Base-by-base conservation (phyloP, 1,140 invertebrate species). In the Acromyrmex heyeri region DNA sequence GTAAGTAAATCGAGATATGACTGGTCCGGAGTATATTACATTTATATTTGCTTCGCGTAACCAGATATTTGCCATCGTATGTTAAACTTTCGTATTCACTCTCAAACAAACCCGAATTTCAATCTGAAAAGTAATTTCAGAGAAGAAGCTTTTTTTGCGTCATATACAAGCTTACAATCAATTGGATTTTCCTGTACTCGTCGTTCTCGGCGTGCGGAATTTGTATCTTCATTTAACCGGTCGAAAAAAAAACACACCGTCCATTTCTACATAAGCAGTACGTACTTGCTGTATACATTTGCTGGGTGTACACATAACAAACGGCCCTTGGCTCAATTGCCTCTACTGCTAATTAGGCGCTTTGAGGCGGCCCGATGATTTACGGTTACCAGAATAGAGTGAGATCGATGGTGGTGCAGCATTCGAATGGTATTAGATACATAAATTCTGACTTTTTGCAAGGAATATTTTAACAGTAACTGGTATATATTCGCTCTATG, bases 81-180 rank as follows among this genome's bases (percentile, higher is more conserved):
- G 53, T 83, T 73, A 83, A 62, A 83, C 27, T 75, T 83, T 61
- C 38, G 55, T 83, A 50, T 48, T 73, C 69, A 38, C 14, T 73
- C 38, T 30, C 24, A 53, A 48, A 75, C 69, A 73, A 75, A 75
- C 14, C 38, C 27, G 38, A 62, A 75, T 83, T 83, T 83, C 70
- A 83, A 83, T 83, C 79, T 73, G 12, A 24, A 75, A 83, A 83
- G 79, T 83, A 83, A 83, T 83, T 83, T 62, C 69, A 70, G n/a
- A 55, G 14, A 73, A 73, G 69, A 16, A 67, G 27, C 14, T 44
- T 82, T 75, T 72, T 61, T 48, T 57, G 48, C 79, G 69, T 50
- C 79, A 83, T 70, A 50, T 44, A 48, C 65, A 73, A 62, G 69
- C 78, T 59, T 75, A 83, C 38, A 73, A 75, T 83, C 79, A 75